Base-by-base conservation (phyloP, 2,888 invertebrate species). In the Heliconius hortense region DNA sequence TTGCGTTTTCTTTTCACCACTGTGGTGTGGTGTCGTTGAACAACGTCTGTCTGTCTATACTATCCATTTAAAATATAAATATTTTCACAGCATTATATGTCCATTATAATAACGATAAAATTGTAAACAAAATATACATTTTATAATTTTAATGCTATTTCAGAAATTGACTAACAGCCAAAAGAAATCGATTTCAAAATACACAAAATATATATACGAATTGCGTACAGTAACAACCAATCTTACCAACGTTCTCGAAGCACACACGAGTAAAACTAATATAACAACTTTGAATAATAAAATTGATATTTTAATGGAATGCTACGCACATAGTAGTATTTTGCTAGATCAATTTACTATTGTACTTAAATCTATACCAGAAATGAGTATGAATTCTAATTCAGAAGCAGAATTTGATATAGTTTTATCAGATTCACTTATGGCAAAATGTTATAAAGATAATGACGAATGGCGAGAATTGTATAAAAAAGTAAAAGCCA, bases 291-390 rank as follows among this genome's bases (percentile, higher is more conserved):
- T 94, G n/a, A 83, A 85, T 43, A 82, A 86, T 18, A 91, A 89
- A 82, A 82, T 94, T 2, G 83, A 90, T 7, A 85, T 89, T 15
- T 84, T 96, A 1, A 92, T 88, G 60, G 89, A 94, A 69, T 88
- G 95, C 73, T 89, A 95, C 76, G 93, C 94, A 2, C 93, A 94
- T 73, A 84, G 93, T 11, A 87, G 92, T 60, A 91, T 95, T 75
- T 91, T 95, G 15, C 88, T 97, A 35, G 95, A 96, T 79, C 97
- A 98, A 84, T 95, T 96, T 81, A 89, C 93, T 75, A 87, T 97
- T 2, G 89, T 97, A 28, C 85, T 98, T 0, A 94, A 96, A 82
- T 95, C 92, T 0, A 87, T 88, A 53, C 94, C 94, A 26, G 90
- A 90, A 79, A 84, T 85, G 77, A 82, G 79, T 4, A 35, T 89